phyloP scores from a whole-genome alignment of 2,113 vertebrate species.

The Dicaeum eximium region DNA sequence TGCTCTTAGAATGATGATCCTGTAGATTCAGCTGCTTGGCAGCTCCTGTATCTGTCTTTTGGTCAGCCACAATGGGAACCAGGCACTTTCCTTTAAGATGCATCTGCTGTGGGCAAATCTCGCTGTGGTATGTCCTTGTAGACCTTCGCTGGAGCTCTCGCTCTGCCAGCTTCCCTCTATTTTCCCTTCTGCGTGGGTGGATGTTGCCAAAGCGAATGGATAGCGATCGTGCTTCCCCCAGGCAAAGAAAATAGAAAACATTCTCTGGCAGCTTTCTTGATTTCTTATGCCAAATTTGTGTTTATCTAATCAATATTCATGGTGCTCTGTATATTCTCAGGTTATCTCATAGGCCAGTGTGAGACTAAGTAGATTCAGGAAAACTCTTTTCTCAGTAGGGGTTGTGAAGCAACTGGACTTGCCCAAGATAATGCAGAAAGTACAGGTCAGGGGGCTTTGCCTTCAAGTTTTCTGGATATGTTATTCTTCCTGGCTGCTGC shows the following conservation, averaged over 20 bases:
- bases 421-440: background rate
- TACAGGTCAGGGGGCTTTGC: background rate
- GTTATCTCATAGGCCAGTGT: background rate
- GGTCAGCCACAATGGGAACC: background rate
- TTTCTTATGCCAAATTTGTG: background rate
- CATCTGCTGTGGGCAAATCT: slow-evolving; percentile 1
- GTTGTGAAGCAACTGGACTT: background rate
- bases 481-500: background rate
- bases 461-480: background rate
- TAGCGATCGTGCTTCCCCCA: background rate
- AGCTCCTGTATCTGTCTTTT: background rate
- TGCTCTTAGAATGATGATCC: background rate
- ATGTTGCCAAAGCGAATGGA: background rate
- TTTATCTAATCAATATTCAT: slow-evolving; percentile 13
- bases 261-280: background rate
- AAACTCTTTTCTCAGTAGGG: background rate
- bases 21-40: background rate
- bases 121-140: background rate
- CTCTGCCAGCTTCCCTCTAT: slow-evolving; percentile 42
- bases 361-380: background rate
- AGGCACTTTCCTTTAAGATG: background rate
- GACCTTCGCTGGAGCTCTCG: background rate
- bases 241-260: slow-evolving; percentile 23
- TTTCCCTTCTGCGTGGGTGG: slow-evolving; percentile 18
- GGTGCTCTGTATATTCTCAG: background rate